Conservation (phyloP, 37 sponge, comb jelly and placozoan genomes). For the Geodia barretti region DNA sequence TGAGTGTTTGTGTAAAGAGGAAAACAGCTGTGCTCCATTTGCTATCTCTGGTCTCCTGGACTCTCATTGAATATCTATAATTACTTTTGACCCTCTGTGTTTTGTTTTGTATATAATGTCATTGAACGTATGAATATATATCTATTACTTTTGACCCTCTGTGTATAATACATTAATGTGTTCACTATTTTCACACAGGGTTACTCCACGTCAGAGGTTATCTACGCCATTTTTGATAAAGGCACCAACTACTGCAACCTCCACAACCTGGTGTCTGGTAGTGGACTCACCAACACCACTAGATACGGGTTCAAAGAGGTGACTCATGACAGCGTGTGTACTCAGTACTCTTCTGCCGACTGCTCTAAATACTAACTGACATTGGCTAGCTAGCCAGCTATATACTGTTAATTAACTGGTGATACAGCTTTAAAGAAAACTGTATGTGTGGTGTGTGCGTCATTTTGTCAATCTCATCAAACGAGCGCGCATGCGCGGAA, state of each 20-base stretch:
- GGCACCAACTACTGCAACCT: conserved; percentile 92
- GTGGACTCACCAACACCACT: conserved; percentile 27
- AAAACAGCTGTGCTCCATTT: no score
- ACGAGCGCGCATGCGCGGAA: no score
- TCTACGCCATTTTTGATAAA: conserved; percentile 78
- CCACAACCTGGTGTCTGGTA: conserved; percentile 71
- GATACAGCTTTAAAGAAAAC: not conserved
- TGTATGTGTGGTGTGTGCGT: not conserved
- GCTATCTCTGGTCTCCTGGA: no score
- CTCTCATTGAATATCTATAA: no score
- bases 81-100: no score
- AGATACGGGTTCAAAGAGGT: conserved; percentile 66
- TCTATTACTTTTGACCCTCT: no score
- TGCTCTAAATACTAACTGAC: conserved; percentile 65
- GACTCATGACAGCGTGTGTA: conserved; percentile 62
- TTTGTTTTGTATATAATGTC: no score
- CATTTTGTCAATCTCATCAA: no score
- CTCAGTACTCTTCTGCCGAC: conserved; percentile 68
- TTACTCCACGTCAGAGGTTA: conserved; percentile 73
- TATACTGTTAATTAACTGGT: not conserved
- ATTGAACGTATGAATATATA: no score
- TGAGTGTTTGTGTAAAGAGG: no score
- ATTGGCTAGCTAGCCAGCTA: not conserved
- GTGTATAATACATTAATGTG: no score
- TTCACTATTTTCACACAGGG: conserved; percentile 55